Conservation (phyloP, 2,113 vertebrate species). For the Gobio gobio region DNA sequence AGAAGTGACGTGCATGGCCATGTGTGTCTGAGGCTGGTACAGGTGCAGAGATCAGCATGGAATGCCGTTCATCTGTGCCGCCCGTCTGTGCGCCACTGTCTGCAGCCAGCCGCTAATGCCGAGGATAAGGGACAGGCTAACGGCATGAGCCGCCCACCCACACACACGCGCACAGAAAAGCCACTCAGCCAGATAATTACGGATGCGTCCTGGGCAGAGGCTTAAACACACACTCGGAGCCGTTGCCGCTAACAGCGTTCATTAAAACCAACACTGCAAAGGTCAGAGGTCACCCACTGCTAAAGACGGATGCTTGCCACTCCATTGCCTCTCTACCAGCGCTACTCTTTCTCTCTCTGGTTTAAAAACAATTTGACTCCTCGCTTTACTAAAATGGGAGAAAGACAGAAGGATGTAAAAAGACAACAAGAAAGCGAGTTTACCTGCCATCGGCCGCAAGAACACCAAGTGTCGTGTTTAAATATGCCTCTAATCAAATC, state of each 20-base stretch:
- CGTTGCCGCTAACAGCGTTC: slow-evolving; percentile 51
- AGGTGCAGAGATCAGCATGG: slow-evolving; percentile 39
- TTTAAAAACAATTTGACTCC: slow-evolving; percentile 4
- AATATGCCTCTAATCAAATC: slow-evolving; percentile 60
- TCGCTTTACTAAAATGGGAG: neutral
- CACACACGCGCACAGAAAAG: slow-evolving; percentile 39
- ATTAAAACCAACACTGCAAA: slow-evolving; percentile 55
- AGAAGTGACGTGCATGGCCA: neutral
- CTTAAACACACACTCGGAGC: slow-evolving; percentile 53
- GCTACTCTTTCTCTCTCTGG: slow-evolving; percentile 3
- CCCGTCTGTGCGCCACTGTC: slow-evolving; percentile 26
- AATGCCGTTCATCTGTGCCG: slow-evolving; percentile 34
- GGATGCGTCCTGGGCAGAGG: slow-evolving; percentile 47
- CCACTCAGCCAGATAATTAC: slow-evolving; percentile 59
- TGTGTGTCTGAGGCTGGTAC: slow-evolving; percentile 11
- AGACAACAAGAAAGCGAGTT: neutral
- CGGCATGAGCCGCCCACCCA: slow-evolving; percentile 42
- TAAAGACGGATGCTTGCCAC: slow-evolving; percentile 48
- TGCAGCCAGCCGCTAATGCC: slow-evolving; percentile 47
- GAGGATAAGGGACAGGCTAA: slow-evolving; percentile 47
- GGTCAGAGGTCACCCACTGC: slow-evolving; percentile 50
- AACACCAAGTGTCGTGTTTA: slow-evolving; percentile 39
- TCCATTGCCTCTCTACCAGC: slow-evolving; percentile 41
- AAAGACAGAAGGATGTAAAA: neutral
- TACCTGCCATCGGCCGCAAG: neutral